Percentiles rank a stretch among this genome's conserved stretches.
These are phyloP conservation scores for Trissolcus japonicus DNA, from an alignment of 2,888 invertebrate genomes.

Conservation along the genomic window DNA sequence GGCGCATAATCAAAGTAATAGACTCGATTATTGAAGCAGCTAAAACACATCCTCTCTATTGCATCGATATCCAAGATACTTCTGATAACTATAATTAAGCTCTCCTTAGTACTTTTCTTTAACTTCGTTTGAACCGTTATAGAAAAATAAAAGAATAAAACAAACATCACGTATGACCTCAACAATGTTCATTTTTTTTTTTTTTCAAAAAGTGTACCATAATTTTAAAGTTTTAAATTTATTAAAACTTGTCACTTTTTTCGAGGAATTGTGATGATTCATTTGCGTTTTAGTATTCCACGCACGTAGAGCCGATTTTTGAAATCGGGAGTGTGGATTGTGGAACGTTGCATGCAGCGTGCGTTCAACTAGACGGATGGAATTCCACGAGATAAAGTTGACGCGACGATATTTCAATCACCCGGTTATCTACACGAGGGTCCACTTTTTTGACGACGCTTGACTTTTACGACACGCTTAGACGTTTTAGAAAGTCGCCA, in stretches of 20 bases:
- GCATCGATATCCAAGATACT: slow-evolving; percentile 19
- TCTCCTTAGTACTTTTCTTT: slow-evolving; percentile 25
- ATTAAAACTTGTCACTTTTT: too few relatives aligned
- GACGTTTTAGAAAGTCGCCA: slow-evolving; percentile 48
- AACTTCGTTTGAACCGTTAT: slow-evolving; percentile 13
- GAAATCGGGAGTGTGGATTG: slow-evolving; percentile 13
- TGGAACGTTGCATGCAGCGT: slow-evolving; percentile 13
- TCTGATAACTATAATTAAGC: slow-evolving; percentile 40
- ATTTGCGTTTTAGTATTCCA: not conserved
- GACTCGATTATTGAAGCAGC: slow-evolving; percentile 15
- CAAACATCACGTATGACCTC: too few relatives aligned
- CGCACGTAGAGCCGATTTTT: slow-evolving; percentile 2
- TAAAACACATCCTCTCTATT: slow-evolving; percentile 1
- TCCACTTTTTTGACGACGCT: slow-evolving; percentile 34
- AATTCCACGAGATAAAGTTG: slow-evolving; percentile 55
- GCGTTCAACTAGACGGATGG: slow-evolving; percentile 58
- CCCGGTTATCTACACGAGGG: slow-evolving; percentile 44
- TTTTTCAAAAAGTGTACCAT: not conserved
- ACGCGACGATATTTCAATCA: slow-evolving; percentile 48
- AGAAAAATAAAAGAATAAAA: slow-evolving; percentile 34
- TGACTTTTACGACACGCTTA: slow-evolving; percentile 47
- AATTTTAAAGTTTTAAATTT: too few relatives aligned
- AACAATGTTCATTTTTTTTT: too few relatives aligned
- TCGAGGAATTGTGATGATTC: too few relatives aligned
- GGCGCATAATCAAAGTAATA: slow-evolving; percentile 24